Percentiles rank a stretch among this genome's conserved stretches.
phyloP scores from a whole-genome alignment of 2,113 vertebrate species.

The Corythaeola cristata region DNA sequence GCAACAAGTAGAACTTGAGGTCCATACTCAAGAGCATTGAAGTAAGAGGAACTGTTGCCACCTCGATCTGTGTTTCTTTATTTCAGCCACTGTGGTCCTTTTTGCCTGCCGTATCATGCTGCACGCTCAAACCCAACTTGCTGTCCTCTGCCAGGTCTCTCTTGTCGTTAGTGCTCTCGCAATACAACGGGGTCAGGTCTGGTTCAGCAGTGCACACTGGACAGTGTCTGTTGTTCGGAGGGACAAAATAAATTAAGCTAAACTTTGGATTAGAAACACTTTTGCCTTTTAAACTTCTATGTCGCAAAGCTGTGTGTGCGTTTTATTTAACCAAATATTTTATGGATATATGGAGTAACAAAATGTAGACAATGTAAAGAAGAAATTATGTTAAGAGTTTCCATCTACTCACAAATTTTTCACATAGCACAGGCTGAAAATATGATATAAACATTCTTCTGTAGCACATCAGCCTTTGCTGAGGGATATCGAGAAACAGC shows the following conservation, averaged over 20 bases:
- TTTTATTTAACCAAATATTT: neutral
- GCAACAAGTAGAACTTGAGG: neutral
- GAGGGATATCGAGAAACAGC: neutral
- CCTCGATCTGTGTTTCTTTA: neutral
- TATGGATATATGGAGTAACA: neutral
- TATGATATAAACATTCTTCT: neutral
- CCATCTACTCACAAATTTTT: neutral
- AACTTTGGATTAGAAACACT: neutral
- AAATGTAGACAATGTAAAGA: neutral
- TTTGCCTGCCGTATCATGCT: neutral
- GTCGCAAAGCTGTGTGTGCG: neutral
- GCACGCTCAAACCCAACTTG: neutral
- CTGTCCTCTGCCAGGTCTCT: slow-evolving; percentile 44
- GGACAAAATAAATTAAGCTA: neutral
- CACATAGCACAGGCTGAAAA: neutral
- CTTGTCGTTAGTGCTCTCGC: neutral
- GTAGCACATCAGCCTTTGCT: slow-evolving; percentile 26
- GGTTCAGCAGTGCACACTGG: neutral
- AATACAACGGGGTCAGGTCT: neutral
- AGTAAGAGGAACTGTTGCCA: neutral
- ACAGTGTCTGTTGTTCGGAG: neutral
- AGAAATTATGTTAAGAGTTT: neutral
- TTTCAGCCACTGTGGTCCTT: neutral
- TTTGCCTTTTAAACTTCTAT: neutral
- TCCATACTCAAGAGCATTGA: neutral